Conservation (phyloP, 2,888 invertebrate species). For the Opisthograptis luteolata region DNA sequence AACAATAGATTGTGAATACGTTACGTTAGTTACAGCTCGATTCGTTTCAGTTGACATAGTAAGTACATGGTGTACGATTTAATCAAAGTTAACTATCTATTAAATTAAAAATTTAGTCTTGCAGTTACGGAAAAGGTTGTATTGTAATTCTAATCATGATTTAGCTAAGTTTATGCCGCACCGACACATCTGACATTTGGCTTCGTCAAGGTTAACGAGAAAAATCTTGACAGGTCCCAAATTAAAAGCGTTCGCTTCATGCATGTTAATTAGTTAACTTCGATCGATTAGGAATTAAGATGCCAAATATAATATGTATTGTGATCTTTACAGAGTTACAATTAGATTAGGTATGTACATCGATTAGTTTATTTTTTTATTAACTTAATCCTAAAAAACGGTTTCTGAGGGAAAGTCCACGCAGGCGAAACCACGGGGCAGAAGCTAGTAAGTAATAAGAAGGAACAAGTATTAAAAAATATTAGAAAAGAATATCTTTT, state of each 20-base stretch:
- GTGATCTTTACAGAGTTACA: no score
- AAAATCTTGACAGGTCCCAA: slow-evolving; percentile 18
- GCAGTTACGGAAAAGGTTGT: background rate
- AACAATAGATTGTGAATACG: background rate
- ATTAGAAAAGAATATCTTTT: no score
- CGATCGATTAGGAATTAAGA: slow-evolving; percentile 10
- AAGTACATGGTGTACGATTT: background rate
- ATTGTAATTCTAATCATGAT: slow-evolving; percentile 7
- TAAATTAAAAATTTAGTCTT: slow-evolving; percentile 10
- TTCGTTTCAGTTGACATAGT: slow-evolving; percentile 1
- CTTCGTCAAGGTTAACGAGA: slow-evolving; percentile 27
- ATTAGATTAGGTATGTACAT: no score
- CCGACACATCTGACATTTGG: slow-evolving; percentile 22
- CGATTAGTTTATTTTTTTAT: background rate
- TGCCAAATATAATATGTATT: no score
- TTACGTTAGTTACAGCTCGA: background rate
- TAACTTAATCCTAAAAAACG: no score
- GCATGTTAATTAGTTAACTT: slow-evolving; percentile 15
- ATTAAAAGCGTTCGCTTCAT: slow-evolving; percentile 5
- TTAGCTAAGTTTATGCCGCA: background rate
- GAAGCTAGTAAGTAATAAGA: no score
- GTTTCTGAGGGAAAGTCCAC: no score
- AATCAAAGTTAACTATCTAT: slow-evolving; percentile 3
- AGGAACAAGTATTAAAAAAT: no score
- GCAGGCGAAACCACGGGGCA: no score